Evolutionary conservation across 2,888 invertebrate genomes (phyloP).

Genomic region (Lithophane socia): DNA sequence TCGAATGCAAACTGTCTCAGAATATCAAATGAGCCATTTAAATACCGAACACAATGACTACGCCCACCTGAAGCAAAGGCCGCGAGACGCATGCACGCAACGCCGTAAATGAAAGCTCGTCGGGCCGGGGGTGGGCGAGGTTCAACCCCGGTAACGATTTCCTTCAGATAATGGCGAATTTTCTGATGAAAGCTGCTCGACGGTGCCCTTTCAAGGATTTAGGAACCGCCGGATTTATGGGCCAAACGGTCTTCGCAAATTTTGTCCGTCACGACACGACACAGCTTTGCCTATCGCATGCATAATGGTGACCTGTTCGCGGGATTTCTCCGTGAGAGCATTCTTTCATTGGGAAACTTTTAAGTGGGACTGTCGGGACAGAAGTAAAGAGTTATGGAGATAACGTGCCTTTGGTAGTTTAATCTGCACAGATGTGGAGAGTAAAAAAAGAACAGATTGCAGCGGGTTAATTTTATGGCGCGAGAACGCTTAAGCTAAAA

Average conservation of each 20-base stretch:
- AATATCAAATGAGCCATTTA: slow-evolving; percentile 90
- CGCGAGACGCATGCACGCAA: slow-evolving; percentile 89
- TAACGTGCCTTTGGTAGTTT: slow-evolving; percentile 75
- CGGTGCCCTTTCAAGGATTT: slow-evolving; percentile 87
- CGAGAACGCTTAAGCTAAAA: slow-evolving; percentile 79
- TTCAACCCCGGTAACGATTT: slow-evolving; percentile 89
- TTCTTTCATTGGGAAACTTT: slow-evolving; percentile 75
- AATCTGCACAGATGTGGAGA: slow-evolving; percentile 74
- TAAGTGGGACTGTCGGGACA: slow-evolving; percentile 70
- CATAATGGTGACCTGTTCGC: slow-evolving; percentile 76
- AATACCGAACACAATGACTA: slow-evolving; percentile 89
- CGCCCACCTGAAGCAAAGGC: slow-evolving; percentile 89
- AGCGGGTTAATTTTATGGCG: slow-evolving; percentile 80
- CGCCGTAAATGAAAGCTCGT: slow-evolving; percentile 87
- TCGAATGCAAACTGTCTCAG: slow-evolving; percentile 89
- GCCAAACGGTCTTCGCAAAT: slow-evolving; percentile 82
- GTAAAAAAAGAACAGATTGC: slow-evolving; percentile 79
- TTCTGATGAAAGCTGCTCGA: slow-evolving; percentile 88
- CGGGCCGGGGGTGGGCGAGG: slow-evolving; percentile 85
- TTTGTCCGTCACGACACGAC: slow-evolving; percentile 79
- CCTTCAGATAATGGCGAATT: slow-evolving; percentile 89
- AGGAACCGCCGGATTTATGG: slow-evolving; percentile 85
- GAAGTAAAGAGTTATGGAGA: slow-evolving; percentile 78
- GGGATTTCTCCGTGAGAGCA: slow-evolving; percentile 69
- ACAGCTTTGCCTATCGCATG: slow-evolving; percentile 80